Conservation (phyloP, 2,113 vertebrate species). For the Polypterus bichir region DNA sequence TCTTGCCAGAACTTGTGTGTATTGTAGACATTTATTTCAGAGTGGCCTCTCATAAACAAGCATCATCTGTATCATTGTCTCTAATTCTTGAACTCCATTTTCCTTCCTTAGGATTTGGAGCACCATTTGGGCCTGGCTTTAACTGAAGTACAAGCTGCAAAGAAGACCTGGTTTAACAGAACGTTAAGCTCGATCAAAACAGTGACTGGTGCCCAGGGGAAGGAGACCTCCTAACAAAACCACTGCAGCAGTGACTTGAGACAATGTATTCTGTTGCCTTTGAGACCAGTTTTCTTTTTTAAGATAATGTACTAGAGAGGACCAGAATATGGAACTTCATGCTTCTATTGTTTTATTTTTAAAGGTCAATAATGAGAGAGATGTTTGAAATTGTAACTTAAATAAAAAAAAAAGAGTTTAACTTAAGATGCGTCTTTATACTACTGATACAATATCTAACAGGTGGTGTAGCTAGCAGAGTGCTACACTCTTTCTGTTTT, state of each 20-base stretch:
- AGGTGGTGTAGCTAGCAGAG: conserved; percentile 34
- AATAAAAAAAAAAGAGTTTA: conserved; percentile 31
- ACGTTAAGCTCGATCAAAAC: conserved; percentile 97
- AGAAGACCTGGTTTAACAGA: conserved; percentile 98
- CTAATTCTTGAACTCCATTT: too few species aligned
- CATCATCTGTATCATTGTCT: neutral
- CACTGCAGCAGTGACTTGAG: conserved; percentile 29
- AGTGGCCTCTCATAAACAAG: neutral
- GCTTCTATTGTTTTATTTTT: conserved; percentile 18
- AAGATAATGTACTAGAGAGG: conserved; percentile 46
- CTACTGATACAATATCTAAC: conserved; percentile 66
- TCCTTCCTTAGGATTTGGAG: conserved; percentile 75
- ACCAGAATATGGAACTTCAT: conserved; percentile 43
- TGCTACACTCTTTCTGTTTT: conserved; percentile 26
- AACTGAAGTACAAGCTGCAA: conserved; percentile 91
- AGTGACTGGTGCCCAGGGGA: conserved; percentile 87
- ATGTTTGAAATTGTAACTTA: conserved; percentile 25
- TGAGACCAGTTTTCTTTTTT: conserved; percentile 54
- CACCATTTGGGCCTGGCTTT: conserved; percentile 89
- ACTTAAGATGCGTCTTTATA: conserved; percentile 53
- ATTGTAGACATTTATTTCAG: too few species aligned
- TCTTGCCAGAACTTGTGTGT: too few species aligned
- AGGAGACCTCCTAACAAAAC: conserved; percentile 77
- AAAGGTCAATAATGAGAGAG: conserved; percentile 40
- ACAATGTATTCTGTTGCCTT: conserved; percentile 56